Conservation (phyloP, 2,888 invertebrate species). For the Leptopilina myrica region DNA sequence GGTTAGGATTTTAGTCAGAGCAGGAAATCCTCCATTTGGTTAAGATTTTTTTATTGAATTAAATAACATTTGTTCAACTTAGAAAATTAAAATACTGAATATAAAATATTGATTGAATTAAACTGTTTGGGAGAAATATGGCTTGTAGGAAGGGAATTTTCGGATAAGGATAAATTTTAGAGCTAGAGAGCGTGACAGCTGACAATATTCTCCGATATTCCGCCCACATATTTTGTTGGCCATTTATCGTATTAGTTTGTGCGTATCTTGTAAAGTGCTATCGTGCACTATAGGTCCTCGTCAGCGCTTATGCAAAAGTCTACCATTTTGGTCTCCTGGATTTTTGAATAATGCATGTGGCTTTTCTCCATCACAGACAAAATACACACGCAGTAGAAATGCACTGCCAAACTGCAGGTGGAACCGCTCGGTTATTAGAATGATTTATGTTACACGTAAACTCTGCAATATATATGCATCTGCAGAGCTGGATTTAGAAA, state of each 20-base stretch:
- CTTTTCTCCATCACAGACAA: slow-evolving; percentile 65
- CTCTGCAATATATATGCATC: no score
- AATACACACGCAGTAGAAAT: slow-evolving; percentile 55
- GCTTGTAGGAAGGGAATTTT: not conserved
- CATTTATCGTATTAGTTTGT: slow-evolving; percentile 35
- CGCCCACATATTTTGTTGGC: slow-evolving; percentile 37
- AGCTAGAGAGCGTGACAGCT: slow-evolving; percentile 2
- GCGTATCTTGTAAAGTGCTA: slow-evolving; percentile 22
- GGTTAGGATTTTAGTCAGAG: no score
- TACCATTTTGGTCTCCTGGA: slow-evolving; percentile 55
- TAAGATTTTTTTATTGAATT: no score
- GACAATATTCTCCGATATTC: slow-evolving; percentile 36
- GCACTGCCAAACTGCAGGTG: slow-evolving; percentile 71
- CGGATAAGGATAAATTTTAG: not conserved
- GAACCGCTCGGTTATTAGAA: slow-evolving; percentile 70
- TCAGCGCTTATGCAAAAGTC: slow-evolving; percentile 68
- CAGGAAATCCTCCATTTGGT: no score
- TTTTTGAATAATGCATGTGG: slow-evolving; percentile 73
- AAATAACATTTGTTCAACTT: no score
- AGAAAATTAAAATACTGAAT: no score
- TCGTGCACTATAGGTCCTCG: slow-evolving; percentile 54
- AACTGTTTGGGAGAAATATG: not conserved
- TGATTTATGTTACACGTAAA: slow-evolving; percentile 67
- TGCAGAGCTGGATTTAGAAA: no score
- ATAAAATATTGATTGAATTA: no score